Conservation (phyloP, 2,888 invertebrate species). For the Lapara coniferarum region DNA sequence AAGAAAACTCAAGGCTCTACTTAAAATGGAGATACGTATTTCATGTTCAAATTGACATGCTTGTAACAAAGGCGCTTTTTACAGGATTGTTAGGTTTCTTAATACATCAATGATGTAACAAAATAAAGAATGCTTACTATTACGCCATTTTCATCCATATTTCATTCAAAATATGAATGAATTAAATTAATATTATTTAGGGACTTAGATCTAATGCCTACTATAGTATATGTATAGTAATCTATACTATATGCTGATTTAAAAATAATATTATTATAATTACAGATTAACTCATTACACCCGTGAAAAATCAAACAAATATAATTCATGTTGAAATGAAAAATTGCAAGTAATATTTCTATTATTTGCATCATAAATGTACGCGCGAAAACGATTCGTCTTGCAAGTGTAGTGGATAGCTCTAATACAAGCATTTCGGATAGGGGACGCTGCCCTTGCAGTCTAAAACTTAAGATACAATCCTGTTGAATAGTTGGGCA, state of each 20-base stretch:
- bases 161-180: too few species aligned
- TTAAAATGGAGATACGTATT: neutral
- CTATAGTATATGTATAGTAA: too few species aligned
- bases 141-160: too few species aligned
- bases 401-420: constrained; percentile 58
- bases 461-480: constrained; percentile 62
- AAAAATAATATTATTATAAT: too few species aligned
- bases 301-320: neutral
- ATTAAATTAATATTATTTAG: too few species aligned
- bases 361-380: constrained; percentile 31
- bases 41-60: neutral
- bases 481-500: constrained; percentile 38
- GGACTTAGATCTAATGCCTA: too few species aligned
- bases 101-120: too few species aligned
- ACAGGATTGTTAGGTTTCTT: too few species aligned
- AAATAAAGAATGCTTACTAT: too few species aligned
- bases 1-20: neutral
- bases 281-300: too few species aligned
- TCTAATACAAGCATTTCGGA: constrained; percentile 65
- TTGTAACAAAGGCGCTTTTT: too few species aligned
- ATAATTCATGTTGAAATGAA: constrained; percentile 25
- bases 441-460: constrained; percentile 59
- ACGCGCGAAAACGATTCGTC: constrained; percentile 36
- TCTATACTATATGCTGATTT: too few species aligned
- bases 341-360: constrained; percentile 29